A percentile compares a stretch with the other conserved stretches of the same genome.
Conservation (phyloP, 1,140 invertebrate species). For the Rhizoglyphus robini region DNA sequence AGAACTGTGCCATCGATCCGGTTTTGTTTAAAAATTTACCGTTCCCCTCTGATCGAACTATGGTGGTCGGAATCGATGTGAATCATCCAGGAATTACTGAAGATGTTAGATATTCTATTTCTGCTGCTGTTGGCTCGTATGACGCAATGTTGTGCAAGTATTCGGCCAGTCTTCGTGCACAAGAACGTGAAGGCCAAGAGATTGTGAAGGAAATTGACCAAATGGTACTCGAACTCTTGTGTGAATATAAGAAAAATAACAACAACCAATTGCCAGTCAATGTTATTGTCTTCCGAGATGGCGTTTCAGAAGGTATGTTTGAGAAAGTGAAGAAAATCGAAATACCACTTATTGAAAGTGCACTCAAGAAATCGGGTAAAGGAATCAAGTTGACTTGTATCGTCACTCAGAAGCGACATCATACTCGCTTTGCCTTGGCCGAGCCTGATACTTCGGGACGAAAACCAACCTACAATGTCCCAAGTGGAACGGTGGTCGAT, state of each 20-base stretch:
- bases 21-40: background rate
- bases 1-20: slow-evolving; percentile 53
- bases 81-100: slow-evolving; percentile 58
- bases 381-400: slow-evolving; percentile 22
- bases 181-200: slow-evolving; percentile 20
- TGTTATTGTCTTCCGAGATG: slow-evolving; percentile 37
- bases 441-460: background rate
- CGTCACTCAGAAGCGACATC: slow-evolving; percentile 10
- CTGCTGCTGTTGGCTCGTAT: slow-evolving; percentile 44
- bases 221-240: slow-evolving; percentile 49
- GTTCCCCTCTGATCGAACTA: background rate
- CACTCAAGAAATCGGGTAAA: slow-evolving; percentile 24
- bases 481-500: slow-evolving; percentile 69
- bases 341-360: slow-evolving; percentile 20
- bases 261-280: slow-evolving; percentile 26
- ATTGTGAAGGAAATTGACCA: slow-evolving; percentile 43
- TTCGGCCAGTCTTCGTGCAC: slow-evolving; percentile 11
- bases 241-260: slow-evolving; percentile 34
- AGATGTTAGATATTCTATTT: slow-evolving; percentile 56
- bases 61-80: slow-evolving; percentile 49
- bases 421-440: background rate
- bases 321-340: slow-evolving; percentile 27
- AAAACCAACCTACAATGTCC: slow-evolving; percentile 44
- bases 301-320: slow-evolving; percentile 39
- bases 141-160: slow-evolving; percentile 23